phyloP scores from a whole-genome alignment of 2,888 invertebrate species.

The Lasiommata megera region DNA sequence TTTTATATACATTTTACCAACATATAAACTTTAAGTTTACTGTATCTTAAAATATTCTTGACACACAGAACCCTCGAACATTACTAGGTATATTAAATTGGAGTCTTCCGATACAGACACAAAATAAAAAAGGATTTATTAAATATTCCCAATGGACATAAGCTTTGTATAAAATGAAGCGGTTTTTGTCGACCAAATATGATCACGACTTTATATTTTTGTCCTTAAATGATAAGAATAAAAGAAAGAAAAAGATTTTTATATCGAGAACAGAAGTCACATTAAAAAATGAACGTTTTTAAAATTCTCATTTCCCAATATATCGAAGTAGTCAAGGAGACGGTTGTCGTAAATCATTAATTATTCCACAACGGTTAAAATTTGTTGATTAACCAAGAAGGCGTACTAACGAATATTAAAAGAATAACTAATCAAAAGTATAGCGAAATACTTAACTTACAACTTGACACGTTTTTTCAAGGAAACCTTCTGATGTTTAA shows the following conservation, averaged over 20 bases:
- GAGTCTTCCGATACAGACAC: background rate
- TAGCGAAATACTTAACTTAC: too few relatives aligned
- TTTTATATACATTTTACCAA: too few relatives aligned
- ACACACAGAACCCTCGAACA: background rate
- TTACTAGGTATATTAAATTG: background rate
- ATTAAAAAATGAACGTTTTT: slow-evolving; percentile 10
- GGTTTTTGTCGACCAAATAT: slow-evolving; percentile 11
- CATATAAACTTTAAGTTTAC: too few relatives aligned
- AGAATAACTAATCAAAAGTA: too few relatives aligned
- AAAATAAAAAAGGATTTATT: slow-evolving; percentile 2
- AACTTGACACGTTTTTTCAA: too few relatives aligned
- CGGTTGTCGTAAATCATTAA: too few relatives aligned
- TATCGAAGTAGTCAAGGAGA: background rate
- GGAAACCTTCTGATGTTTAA: too few relatives aligned
- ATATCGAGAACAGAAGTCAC: slow-evolving; percentile 10
- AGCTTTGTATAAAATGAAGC: slow-evolving; percentile 5
- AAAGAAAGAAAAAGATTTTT: background rate
- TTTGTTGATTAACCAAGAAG: too few relatives aligned
- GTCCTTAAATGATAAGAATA: background rate
- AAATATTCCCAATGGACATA: slow-evolving; percentile 4
- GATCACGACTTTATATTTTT: slow-evolving; percentile 15
- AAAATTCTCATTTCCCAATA: slow-evolving; percentile 10
- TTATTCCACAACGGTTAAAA: too few relatives aligned
- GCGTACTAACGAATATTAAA: too few relatives aligned
- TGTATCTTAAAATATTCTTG: too few relatives aligned